Evolutionary conservation across 2,888 invertebrate genomes (phyloP).

Genomic region (Rhagophthalmus giganteus): DNA sequence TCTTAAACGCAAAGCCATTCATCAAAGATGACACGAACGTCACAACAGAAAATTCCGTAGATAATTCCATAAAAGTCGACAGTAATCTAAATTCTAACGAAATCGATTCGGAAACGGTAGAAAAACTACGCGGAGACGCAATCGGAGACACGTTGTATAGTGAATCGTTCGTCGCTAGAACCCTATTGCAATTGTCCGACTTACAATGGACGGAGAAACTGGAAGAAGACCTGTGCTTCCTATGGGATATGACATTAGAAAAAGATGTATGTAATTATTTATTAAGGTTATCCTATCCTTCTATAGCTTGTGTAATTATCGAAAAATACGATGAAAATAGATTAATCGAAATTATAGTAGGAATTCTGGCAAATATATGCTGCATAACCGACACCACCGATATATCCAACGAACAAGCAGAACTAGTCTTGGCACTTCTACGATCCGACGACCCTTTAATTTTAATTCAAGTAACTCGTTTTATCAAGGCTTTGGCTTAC

Average conservation of each 20-base stretch:
- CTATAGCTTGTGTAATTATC: conserved; percentile 64
- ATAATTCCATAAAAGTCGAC: not conserved
- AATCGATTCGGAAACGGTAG: conserved; percentile 52
- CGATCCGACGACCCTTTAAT: conserved; percentile 71
- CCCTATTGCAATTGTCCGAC: conserved; percentile 65
- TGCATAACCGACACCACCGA: conserved; percentile 56
- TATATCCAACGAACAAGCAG: conserved; percentile 61
- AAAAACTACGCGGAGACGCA: conserved; percentile 69
- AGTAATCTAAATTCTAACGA: conserved; percentile 34
- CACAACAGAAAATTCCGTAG: not conserved
- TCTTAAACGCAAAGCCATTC: not conserved
- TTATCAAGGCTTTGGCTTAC: conserved; percentile 59
- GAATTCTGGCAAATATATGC: conserved; percentile 78
- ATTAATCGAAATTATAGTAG: conserved; percentile 78
- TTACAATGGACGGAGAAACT: conserved; percentile 63
- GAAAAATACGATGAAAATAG: conserved; percentile 66
- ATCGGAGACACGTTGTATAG: conserved; percentile 82
- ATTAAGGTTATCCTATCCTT: conserved; percentile 67
- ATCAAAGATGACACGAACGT: not conserved
- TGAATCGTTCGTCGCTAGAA: conserved; percentile 71
- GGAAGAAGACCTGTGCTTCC: conserved; percentile 73
- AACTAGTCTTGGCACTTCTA: conserved; percentile 60
- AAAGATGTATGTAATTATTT: conserved; percentile 74
- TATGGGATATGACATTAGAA: conserved; percentile 87
- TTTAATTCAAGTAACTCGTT: conserved; percentile 72